These are phyloP conservation scores for Maniola jurtina DNA, from an alignment of 1,140 invertebrate genomes.

Conservation along the genomic window DNA sequence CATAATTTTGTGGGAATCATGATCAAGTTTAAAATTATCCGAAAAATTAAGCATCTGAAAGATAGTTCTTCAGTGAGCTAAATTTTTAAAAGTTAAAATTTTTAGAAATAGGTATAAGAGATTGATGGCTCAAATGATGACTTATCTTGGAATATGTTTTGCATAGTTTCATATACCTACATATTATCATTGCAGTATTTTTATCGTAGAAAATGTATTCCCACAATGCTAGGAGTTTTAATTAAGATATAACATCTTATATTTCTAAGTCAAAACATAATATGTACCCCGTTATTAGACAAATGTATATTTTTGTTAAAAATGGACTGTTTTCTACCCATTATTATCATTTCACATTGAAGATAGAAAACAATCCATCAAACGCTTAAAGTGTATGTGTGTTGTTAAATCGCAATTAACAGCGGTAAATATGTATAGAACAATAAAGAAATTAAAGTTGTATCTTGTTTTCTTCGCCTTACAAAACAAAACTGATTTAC, in stretches of 20 bases:
- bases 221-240: neutral
- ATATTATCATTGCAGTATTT: neutral
- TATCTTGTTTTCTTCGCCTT: constrained; percentile 14
- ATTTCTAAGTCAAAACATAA: constrained; percentile 26
- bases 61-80: neutral
- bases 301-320: constrained; percentile 70
- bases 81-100: neutral
- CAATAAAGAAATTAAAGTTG: constrained; percentile 61
- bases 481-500: neutral
- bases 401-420: constrained; percentile 63
- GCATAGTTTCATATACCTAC: no score
- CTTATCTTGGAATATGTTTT: neutral
- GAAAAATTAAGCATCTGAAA: neutral
- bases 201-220: no score
- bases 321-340: constrained; percentile 48
- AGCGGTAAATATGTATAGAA: constrained; percentile 58
- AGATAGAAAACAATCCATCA: constrained; percentile 43
- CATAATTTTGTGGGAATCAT: neutral
- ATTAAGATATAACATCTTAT: constrained; percentile 15
- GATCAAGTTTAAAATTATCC: neutral
- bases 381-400: constrained; percentile 61
- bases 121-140: neutral
- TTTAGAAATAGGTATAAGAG: constrained; percentile 7
- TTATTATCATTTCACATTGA: constrained; percentile 18
- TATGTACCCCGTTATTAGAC: constrained; percentile 16